Evolutionary conservation across 2,888 invertebrate genomes (phyloP), one percentile per base, ranked within the genome.

Genomic region (Molanna angustata): DNA sequence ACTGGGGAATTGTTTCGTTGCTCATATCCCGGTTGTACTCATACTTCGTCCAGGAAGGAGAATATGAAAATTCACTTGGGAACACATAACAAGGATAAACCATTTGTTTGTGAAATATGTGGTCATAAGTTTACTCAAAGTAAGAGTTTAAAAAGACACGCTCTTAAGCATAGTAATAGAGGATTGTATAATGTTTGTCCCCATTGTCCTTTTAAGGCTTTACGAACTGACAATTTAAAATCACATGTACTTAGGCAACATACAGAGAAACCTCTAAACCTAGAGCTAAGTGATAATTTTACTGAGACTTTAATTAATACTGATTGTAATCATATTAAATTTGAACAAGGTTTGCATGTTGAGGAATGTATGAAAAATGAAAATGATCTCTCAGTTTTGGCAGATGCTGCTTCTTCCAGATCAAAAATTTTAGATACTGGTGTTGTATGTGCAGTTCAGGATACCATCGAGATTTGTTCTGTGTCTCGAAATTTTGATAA

Each of bases 41-140:
- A 74, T 60, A 67, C 68, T 1, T 70, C 79, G 1, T 72, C 71
- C 52, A 71, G 78, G n/a, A 73, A 73, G 52, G 77, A 77, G 59
- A 79, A 79, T 60, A 66, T 80, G 42, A 77, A 78, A 58, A 69
- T 76, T 31, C 80, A 80, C 58, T 69, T 76, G 58, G 68, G 73
- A 37, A 79, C 79, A 0, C 80, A 80, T 56, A 76, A 74, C 2
- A 74, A 76, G 49, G 78, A 79, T 32, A 74, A 74, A 16, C 74
- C 78, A 1, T 79, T 79, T 56, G 77, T 79, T 45, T 80, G 80
- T 62, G 79, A 80, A 57, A 67, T 80, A 3, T 80, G 80, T 61
- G 80, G 80, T 3, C 75, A 74, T 45, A 72, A 74, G 48, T 80
- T 80, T 61, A 78, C 79, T 6, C 71, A 79, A 54, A 71, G 70